Percentiles rank a stretch among this genome's conserved stretches.
Conservation (phyloP, 92 coral and sea anemone species). For the Desmophyllum pertusum region DNA sequence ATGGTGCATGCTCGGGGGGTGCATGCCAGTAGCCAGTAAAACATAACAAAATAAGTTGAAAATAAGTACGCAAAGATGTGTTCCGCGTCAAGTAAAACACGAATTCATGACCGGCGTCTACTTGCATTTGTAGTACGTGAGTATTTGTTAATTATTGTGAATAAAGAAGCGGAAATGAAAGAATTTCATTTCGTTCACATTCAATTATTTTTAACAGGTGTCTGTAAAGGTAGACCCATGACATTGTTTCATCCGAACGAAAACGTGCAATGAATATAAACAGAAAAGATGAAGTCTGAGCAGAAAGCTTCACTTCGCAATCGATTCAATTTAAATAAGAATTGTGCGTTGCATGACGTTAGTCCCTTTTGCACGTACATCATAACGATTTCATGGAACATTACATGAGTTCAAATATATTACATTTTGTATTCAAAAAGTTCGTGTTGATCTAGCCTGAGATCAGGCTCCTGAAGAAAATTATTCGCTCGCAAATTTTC, state of each 20-base stretch:
- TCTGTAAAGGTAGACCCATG: background rate
- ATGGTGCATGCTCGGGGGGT: too few species aligned
- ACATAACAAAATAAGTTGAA: too few species aligned
- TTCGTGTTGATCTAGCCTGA: background rate
- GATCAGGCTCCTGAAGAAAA: too few species aligned
- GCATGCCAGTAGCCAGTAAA: too few species aligned
- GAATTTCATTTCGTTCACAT: background rate
- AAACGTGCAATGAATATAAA: slow-evolving; percentile 34
- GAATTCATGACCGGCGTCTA: too few species aligned
- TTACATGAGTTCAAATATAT: background rate
- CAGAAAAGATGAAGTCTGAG: background rate
- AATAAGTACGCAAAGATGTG: too few species aligned
- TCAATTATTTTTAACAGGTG: background rate
- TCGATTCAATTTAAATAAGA: slow-evolving; percentile 18
- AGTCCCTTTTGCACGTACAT: slow-evolving; percentile 8
- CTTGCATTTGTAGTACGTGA: background rate
- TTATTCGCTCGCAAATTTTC: too few species aligned
- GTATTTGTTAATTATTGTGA: background rate
- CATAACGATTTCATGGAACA: background rate
- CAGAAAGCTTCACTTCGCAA: background rate
- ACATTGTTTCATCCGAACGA: background rate
- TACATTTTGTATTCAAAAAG: background rate
- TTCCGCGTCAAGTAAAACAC: too few species aligned
- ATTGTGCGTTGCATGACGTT: slow-evolving; percentile 19
- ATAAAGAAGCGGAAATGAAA: background rate